Evolutionary conservation across 2,888 invertebrate genomes (phyloP).

Genomic region (Choristoneura rosaceana): DNA sequence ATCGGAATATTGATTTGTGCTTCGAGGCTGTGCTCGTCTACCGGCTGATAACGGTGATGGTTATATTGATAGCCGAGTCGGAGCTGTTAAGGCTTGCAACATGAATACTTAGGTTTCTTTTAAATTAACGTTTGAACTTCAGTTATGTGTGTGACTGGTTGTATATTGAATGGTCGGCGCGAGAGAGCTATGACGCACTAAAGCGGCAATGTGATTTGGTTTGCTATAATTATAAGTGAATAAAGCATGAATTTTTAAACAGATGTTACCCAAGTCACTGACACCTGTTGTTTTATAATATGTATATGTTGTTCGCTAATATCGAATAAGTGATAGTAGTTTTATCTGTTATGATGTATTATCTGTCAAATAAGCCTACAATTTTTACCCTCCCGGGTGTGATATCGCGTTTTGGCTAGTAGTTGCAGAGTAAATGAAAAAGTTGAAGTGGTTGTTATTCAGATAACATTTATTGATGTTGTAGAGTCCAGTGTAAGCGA

Average conservation of each 20-base stretch:
- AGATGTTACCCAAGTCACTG: constrained; percentile 52
- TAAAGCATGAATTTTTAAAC: constrained; percentile 56
- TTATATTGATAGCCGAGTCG: neutral
- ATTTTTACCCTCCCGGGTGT: constrained; percentile 58
- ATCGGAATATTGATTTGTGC: constrained; percentile 24
- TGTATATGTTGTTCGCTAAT: constrained; percentile 61
- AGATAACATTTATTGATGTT: constrained; percentile 74
- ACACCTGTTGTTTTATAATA: constrained; percentile 57
- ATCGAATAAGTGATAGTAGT: constrained; percentile 60
- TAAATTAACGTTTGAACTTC: constrained; percentile 8
- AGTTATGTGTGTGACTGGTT: constrained; percentile 10
- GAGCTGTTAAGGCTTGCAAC: neutral
- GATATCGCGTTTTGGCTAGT: constrained; percentile 67
- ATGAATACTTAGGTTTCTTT: neutral
- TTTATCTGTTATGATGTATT: constrained; percentile 71
- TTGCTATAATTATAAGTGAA: constrained; percentile 48
- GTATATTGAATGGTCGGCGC: constrained; percentile 9
- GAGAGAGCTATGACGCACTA: constrained; percentile 8
- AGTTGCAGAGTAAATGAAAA: constrained; percentile 70
- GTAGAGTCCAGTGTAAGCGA: constrained; percentile 61
- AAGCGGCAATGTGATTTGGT: constrained; percentile 55
- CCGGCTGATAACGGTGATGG: constrained; percentile 29
- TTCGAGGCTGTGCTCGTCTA: constrained; percentile 1
- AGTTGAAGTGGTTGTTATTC: constrained; percentile 68
- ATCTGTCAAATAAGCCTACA: constrained; percentile 73